These are phyloP conservation scores for Corythornis leucogaster DNA, from an alignment of 2,797 vertebrate species.

Conservation along the genomic window DNA sequence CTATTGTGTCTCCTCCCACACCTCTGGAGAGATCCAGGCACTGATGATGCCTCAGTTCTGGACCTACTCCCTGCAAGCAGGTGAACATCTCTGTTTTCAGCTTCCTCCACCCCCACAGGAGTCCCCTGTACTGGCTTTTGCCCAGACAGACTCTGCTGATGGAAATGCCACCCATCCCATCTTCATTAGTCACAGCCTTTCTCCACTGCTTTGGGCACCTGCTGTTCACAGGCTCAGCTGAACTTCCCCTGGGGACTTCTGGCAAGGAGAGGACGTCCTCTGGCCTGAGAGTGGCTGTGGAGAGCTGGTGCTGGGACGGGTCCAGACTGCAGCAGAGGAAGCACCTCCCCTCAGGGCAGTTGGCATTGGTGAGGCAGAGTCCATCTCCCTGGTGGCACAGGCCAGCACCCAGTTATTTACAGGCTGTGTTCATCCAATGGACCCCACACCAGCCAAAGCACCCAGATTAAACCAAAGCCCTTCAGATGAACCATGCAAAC, in stretches of 20 bases:
- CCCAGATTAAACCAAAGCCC: background rate
- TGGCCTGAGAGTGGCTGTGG: background rate
- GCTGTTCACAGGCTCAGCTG: background rate
- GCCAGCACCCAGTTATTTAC: background rate
- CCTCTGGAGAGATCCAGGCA: background rate
- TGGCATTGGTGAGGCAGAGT: background rate
- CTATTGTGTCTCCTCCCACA: background rate
- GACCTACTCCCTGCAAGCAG: background rate
- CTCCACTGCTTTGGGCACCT: background rate
- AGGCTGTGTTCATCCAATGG: background rate
- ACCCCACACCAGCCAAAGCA: background rate
- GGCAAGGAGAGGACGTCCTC: background rate
- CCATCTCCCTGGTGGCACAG: background rate
- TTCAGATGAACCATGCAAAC: accelerated
- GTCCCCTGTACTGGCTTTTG: background rate
- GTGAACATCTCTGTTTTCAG: background rate
- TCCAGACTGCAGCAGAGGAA: background rate
- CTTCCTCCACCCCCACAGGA: background rate
- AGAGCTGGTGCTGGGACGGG: accelerated
- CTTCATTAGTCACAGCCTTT: background rate
- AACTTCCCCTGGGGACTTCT: background rate
- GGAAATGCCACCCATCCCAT: background rate
- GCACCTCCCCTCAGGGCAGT: background rate
- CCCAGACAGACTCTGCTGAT: background rate
- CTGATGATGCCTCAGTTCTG: background rate